Base-by-base conservation (phyloP, 2,797 vertebrate species). In the Acrossocheilus fasciatus region DNA sequence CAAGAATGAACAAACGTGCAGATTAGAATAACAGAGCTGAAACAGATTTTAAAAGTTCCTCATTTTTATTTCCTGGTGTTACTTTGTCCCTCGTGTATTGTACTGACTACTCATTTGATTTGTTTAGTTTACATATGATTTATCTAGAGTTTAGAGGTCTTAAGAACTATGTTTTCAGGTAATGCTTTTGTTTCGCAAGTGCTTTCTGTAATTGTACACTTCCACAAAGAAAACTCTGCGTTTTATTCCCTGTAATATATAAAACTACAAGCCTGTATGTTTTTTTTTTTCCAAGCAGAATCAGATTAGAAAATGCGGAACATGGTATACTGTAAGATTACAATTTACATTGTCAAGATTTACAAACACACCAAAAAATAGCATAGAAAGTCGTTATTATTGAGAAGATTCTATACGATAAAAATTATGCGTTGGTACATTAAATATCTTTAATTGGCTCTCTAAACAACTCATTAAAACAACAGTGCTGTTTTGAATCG, bases 1-100 rank as follows among this genome's bases (percentile, higher is more conserved):
- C 12, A 76, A 66, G n/a, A 70, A 43, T 57, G 6, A 69, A 59
- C 34, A 52, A 36, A 36, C 4, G 6, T 73, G 39, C 79, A 80
- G 74, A 83, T 80, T 73, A 85, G 81, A 88, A 82, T 41, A 85
- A 81, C 66, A 86, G 62, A 59, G 86, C 36, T 57, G 54, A 86
- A 88, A 59, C 77, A 69, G 64, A 70, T 70, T 86, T 82, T 50
- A 76, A 82, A 88, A 52, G 88, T 91, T 91, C 88, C 90, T 88
- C 88, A 89, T 89, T 90, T 88, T 86, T 47, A 89, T 88, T 89
- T 87, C 90, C 86, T 88, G 83, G 72, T 89, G 20, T 77, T 76
- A 52, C 75, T 45, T 69, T 76, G 41, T 59, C 57, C 57, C 50
- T 84, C 69, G 73, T 74, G 41, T 47, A 82, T 70, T 85, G 15